These are phyloP conservation scores for Dryocosmus kuriphilus DNA, from an alignment of 2,888 invertebrate species.

Conservation along the genomic window DNA sequence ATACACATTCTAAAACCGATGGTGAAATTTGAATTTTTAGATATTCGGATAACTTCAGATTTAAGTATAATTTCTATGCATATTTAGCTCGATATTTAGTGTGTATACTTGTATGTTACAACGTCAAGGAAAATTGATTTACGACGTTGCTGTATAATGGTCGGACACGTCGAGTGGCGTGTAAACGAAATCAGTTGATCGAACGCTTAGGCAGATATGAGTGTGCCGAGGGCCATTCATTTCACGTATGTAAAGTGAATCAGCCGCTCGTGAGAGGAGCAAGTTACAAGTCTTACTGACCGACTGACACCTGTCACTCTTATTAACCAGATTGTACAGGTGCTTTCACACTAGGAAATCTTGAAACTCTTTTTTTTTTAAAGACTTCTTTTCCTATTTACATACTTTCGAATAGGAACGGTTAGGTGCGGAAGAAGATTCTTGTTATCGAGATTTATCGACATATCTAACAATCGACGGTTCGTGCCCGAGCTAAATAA, in stretches of 20 bases:
- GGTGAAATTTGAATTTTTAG: background rate
- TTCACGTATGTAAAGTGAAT: slow-evolving; percentile 5
- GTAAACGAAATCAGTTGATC: slow-evolving; percentile 30
- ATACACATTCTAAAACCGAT: background rate
- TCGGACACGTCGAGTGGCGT: background rate
- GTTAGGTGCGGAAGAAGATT: no score
- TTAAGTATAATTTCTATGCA: background rate
- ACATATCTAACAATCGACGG: no score
- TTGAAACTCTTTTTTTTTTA: no score
- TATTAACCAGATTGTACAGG: background rate
- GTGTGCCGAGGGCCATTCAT: slow-evolving; percentile 27
- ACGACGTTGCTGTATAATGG: slow-evolving; percentile 7
- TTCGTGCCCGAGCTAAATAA: no score
- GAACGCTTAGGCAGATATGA: slow-evolving; percentile 7
- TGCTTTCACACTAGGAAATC: background rate
- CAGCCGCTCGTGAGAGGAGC: background rate
- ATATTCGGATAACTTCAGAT: no score
- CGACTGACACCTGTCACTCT: slow-evolving; percentile 24
- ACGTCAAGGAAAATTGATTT: slow-evolving; percentile 12
- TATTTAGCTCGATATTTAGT: background rate
- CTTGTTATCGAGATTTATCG: no score
- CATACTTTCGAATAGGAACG: no score
- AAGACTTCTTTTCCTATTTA: no score
- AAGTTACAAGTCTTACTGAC: background rate
- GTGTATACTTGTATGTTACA: background rate